Conservation (phyloP, 2,888 invertebrate genomes). For the Heliconius cydno region DNA sequence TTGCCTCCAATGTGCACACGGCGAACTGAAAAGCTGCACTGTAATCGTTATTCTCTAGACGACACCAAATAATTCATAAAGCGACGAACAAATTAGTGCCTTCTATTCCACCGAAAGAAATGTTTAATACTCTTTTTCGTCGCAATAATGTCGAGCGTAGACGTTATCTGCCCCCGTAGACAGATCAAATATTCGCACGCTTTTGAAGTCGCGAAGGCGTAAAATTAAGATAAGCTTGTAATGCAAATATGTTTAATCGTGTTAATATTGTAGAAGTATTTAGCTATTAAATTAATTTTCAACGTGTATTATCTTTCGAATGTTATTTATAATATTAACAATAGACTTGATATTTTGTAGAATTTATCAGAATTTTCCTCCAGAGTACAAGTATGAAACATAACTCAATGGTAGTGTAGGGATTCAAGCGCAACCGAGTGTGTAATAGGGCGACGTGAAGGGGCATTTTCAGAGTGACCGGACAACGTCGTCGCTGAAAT, state of each 20-base stretch:
- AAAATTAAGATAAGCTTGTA: slow-evolving; percentile 71
- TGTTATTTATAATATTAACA: slow-evolving; percentile 29
- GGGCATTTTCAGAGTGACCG: slow-evolving; percentile 78
- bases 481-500: slow-evolving; percentile 62
- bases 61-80: slow-evolving; percentile 48
- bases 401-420: slow-evolving; percentile 75
- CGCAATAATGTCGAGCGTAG: slow-evolving; percentile 73
- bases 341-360: slow-evolving; percentile 49
- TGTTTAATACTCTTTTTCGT: slow-evolving; percentile 56
- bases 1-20: slow-evolving; percentile 31
- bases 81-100: slow-evolving; percentile 47
- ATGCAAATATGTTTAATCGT: slow-evolving; percentile 42
- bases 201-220: slow-evolving; percentile 68
- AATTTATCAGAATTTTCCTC: slow-evolving; percentile 51
- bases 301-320: background rate
- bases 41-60: slow-evolving; percentile 30
- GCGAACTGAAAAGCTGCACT: slow-evolving; percentile 32
- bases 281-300: slow-evolving; percentile 19
- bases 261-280: slow-evolving; percentile 31
- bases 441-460: slow-evolving; percentile 75
- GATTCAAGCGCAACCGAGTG: slow-evolving; percentile 72
- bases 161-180: slow-evolving; percentile 69
- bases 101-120: slow-evolving; percentile 44
- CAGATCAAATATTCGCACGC: slow-evolving; percentile 71
- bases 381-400: slow-evolving; percentile 66